These are phyloP conservation scores for Channa maculata DNA, from an alignment of 2,113 vertebrate genomes.

Conservation along the genomic window DNA sequence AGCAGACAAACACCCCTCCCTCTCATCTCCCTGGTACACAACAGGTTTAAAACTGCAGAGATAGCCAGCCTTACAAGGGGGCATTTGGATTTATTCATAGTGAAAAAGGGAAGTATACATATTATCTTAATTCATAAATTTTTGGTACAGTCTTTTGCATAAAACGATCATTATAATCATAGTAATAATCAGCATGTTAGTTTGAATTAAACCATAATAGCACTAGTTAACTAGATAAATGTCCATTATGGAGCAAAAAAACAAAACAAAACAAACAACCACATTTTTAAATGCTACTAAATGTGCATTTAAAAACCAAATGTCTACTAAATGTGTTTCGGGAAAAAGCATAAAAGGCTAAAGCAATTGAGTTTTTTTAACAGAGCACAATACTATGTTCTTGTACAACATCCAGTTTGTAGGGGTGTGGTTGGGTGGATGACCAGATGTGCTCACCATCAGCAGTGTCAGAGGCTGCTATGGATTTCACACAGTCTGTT, in stretches of 20 bases:
- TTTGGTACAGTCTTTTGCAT: not conserved
- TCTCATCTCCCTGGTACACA: conserved; percentile 49
- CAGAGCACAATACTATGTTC: no score
- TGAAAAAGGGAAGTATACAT: not conserved
- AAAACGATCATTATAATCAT: conserved; percentile 8
- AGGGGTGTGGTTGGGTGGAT: no score
- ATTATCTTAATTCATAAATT: not conserved
- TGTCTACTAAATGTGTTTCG: not conserved
- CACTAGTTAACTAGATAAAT: not conserved
- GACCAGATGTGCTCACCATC: not conserved
- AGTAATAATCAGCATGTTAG: not conserved
- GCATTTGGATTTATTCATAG: conserved; percentile 23
- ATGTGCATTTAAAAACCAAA: no score
- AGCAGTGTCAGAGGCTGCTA: not conserved
- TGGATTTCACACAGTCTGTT: not conserved
- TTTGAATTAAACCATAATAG: not conserved
- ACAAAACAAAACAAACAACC: not conserved
- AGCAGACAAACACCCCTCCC: conserved; percentile 50
- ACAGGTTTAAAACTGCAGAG: conserved; percentile 46
- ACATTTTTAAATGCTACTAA: not conserved
- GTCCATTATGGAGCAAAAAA: not conserved
- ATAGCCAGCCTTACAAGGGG: conserved; percentile 32
- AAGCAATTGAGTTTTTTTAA: not conserved
- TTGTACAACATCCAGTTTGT: no score
- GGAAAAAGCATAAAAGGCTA: not conserved